Evolutionary conservation across 2,113 vertebrate genomes (phyloP).

Genomic region (Sisor rabdophorus): DNA sequence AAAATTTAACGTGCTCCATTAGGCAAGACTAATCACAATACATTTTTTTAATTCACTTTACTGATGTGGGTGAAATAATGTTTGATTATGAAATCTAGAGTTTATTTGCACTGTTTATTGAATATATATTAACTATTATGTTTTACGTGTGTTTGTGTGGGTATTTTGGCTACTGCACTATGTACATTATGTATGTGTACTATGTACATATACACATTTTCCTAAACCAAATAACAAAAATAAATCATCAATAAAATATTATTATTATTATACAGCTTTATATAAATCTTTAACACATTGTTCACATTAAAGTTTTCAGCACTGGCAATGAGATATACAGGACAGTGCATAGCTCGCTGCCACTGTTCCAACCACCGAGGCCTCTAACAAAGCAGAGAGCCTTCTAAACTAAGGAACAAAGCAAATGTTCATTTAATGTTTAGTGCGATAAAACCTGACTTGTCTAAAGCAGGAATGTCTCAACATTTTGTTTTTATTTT

Average conservation of each 20-base stretch:
- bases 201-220: too few relatives aligned
- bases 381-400: slow-evolving; percentile 44
- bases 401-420: slow-evolving; percentile 37
- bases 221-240: too few relatives aligned
- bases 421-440: slow-evolving; percentile 48
- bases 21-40: background rate
- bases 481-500: slow-evolving; percentile 44
- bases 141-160: too few relatives aligned
- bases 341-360: slow-evolving; percentile 19
- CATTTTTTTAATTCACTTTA: background rate
- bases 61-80: background rate
- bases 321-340: background rate
- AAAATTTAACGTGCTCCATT: slow-evolving; percentile 22
- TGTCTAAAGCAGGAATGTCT: slow-evolving; percentile 41
- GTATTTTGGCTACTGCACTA: too few relatives aligned
- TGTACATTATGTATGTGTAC: too few relatives aligned
- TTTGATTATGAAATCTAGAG: background rate
- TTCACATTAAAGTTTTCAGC: background rate
- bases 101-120: background rate
- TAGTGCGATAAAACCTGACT: slow-evolving; percentile 46
- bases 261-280: background rate
- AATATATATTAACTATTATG: too few relatives aligned
- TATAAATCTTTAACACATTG: background rate
- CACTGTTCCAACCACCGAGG: slow-evolving; percentile 43
- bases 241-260: background rate